A percentile compares a stretch with the other conserved stretches of the same genome.
These are phyloP conservation scores for Gallinago jamesoni DNA, from an alignment of 2,113 vertebrate genomes.

Conservation along the genomic window DNA sequence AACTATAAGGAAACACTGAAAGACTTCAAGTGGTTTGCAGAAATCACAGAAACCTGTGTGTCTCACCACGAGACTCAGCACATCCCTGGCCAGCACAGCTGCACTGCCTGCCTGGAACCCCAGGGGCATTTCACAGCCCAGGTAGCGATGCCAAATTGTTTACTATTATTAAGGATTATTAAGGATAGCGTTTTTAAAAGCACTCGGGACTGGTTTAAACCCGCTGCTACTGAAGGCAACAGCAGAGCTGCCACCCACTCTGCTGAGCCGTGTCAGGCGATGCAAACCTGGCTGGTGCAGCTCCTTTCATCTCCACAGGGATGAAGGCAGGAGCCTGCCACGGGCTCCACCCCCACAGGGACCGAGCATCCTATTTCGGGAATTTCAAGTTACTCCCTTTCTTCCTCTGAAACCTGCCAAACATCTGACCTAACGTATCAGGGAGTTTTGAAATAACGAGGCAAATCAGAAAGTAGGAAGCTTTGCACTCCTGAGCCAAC, in stretches of 20 bases:
- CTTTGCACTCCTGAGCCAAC: neutral
- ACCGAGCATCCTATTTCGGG: neutral
- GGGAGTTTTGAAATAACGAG: neutral
- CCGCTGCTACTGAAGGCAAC: neutral
- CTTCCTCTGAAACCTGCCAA: neutral
- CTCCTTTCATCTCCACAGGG: fast-evolving
- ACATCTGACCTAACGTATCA: neutral
- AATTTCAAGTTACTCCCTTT: neutral
- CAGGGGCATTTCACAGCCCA: neutral
- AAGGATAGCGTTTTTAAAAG: neutral
- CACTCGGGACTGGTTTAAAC: neutral
- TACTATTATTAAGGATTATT: neutral
- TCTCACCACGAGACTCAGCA: neutral
- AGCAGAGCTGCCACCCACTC: neutral
- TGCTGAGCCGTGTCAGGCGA: neutral
- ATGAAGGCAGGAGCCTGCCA: neutral
- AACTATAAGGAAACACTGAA: neutral
- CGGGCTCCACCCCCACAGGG: fast-evolving
- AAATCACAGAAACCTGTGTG: neutral
- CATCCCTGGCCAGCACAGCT: neutral
- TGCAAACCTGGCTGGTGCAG: neutral
- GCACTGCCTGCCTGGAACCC: neutral
- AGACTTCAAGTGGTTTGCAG: neutral
- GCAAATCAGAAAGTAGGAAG: neutral
- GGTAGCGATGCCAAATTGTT: neutral